Conservation (phyloP, 2,888 invertebrate species). For the Xestia sexstrigata region DNA sequence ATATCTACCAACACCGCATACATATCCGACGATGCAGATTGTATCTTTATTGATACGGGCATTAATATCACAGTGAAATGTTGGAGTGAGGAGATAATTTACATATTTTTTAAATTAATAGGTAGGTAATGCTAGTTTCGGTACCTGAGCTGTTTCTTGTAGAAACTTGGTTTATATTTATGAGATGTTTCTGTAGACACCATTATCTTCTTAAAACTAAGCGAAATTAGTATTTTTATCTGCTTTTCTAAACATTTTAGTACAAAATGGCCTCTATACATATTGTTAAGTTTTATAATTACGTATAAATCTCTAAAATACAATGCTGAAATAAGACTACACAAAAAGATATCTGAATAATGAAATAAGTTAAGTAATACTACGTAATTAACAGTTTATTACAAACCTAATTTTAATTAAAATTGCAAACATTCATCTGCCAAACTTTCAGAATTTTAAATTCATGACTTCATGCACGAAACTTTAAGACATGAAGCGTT, state of each 20-base stretch:
- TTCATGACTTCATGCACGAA: conserved; percentile 31
- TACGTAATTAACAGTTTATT: background rate
- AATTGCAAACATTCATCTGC: background rate
- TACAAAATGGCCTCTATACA: background rate
- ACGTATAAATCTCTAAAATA: background rate
- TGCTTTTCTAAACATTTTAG: background rate
- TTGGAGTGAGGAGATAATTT: conserved; percentile 1
- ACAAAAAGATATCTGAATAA: background rate
- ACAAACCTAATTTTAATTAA: conserved; percentile 9
- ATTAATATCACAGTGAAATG: conserved; percentile 26
- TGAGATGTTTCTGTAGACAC: background rate
- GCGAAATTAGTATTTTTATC: background rate
- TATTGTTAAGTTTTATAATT: background rate
- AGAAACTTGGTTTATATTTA: conserved; percentile 28
- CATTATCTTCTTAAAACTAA: background rate
- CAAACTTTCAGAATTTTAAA: conserved; percentile 13
- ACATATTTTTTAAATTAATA: conserved; percentile 31
- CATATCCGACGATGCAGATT: conserved; percentile 1
- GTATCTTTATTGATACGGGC: conserved; percentile 27
- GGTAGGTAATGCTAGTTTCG: background rate
- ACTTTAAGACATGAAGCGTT: conserved; percentile 41
- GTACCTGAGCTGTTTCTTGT: conserved; percentile 16
- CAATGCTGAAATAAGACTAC: background rate
- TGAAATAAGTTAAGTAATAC: background rate
- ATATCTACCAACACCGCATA: background rate